Evolutionary conservation across 2,113 vertebrate species (phyloP), one percentile per base, ranked within the genome.

Genomic region (Narcine bancroftii): DNA sequence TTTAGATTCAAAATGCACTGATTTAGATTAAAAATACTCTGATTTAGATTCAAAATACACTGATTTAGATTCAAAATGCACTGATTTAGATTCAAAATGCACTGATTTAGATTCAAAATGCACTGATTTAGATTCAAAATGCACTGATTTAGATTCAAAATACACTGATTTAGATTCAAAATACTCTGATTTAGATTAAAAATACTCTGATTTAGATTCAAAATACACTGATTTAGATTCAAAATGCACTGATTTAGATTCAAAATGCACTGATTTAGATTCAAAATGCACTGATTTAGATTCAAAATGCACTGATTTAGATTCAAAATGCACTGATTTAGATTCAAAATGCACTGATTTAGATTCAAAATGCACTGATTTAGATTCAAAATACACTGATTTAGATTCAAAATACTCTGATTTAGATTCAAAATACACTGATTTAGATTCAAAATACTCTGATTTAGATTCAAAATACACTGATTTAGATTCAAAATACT

Each of bases 161-260:
- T n/a, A n/a, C 17, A 36, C 81, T 36, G 2, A 60, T n/a, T 87
- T 36, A 60, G 36, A 60, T 87, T 36, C n/a, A 36, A n/a, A 87
- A 87, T 87, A 87, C 33, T 21, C 53, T 87, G 36, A 33, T 36
- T 63, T 87, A n/a, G n/a, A n/a, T n/a, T n/a, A n/a, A n/a, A n/a
- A n/a, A n/a, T n/a, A n/a, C 17, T 60, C 81, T 36, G 2, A 60
- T n/a, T 87, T 36, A 60, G 36, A 60, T 87, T 36, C n/a, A 36
- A n/a, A 87, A 87, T 87, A 87, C 33, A 36, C 53, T 87, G 36
- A 33, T 36, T 63, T 87, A n/a, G n/a, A n/a, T n/a, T n/a, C n/a
- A n/a, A n/a, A n/a, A n/a, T n/a, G n/a, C 17, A 36, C 81, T 36
- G 2, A 60, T n/a, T 87, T 36, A 60, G 36, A 60, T 87, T 36